These are phyloP conservation scores for Oenanthe oenanthe DNA, from an alignment of 2,113 vertebrate species.

Conservation along the genomic window DNA sequence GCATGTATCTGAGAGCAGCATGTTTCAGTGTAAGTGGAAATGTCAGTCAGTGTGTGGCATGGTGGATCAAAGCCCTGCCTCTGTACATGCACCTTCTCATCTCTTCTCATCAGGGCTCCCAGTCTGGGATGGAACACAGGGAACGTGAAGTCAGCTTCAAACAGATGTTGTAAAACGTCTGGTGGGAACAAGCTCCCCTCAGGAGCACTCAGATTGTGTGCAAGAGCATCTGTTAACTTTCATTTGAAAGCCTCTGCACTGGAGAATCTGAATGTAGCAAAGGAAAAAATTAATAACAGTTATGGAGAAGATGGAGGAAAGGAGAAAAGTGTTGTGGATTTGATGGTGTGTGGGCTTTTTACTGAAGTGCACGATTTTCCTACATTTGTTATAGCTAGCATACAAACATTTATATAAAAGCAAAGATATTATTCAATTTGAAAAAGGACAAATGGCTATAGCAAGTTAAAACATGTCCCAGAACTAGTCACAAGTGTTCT, in stretches of 20 bases:
- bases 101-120: slow-evolving; percentile 45
- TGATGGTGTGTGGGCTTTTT: neutral
- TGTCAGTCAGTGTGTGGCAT: slow-evolving; percentile 67
- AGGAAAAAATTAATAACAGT: neutral
- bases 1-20: slow-evolving; percentile 33
- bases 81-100: slow-evolving; percentile 51
- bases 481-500: neutral
- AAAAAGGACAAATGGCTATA: neutral
- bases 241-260: slow-evolving; percentile 23
- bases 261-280: neutral
- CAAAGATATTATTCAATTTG: neutral
- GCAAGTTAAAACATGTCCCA: neutral
- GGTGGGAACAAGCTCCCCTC: slow-evolving; percentile 58
- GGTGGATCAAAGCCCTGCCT: slow-evolving; percentile 35
- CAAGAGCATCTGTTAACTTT: slow-evolving; percentile 61
- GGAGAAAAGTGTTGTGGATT: neutral
- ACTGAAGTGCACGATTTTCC: neutral
- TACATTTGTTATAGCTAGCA: neutral
- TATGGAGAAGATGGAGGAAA: neutral
- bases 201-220: slow-evolving; percentile 39
- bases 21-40: slow-evolving; percentile 59
- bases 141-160: slow-evolving; percentile 55
- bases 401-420: neutral
- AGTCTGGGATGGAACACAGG: slow-evolving; percentile 65
- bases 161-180: slow-evolving; percentile 63